A percentile compares a stretch with the other conserved stretches of the same genome.
Evolutionary conservation across 2,113 vertebrate genomes (phyloP).

Genomic region (Pachycephala philippinensis): DNA sequence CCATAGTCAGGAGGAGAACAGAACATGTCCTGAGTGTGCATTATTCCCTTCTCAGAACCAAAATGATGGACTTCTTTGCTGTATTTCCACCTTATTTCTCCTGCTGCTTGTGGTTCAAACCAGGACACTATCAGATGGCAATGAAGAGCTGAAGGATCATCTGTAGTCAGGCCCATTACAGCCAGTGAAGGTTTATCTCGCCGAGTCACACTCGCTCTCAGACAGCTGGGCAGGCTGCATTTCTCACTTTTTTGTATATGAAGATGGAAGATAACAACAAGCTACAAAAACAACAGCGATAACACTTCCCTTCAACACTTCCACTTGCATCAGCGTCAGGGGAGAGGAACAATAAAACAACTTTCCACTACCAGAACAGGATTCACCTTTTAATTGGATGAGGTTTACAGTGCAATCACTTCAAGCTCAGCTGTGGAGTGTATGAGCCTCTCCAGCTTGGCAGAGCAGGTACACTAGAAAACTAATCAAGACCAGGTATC

Average conservation of each 20-base stretch:
- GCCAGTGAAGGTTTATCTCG: constrained; percentile 19
- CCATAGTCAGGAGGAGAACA: not conserved
- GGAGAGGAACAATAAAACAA: constrained; percentile 58
- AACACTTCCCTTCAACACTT: constrained; percentile 14
- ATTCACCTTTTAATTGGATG: constrained; percentile 50
- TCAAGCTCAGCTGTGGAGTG: not conserved
- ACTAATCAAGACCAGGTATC: constrained; percentile 47
- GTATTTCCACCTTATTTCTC: not conserved
- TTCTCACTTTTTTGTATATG: constrained; percentile 22
- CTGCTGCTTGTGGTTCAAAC: not conserved
- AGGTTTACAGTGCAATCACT: constrained; percentile 28
- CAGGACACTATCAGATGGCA: not conserved
- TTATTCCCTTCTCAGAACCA: not conserved
- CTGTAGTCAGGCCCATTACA: constrained; percentile 14
- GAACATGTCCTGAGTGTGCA: not conserved
- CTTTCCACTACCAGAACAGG: constrained; percentile 45
- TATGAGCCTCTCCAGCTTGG: not conserved
- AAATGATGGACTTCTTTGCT: not conserved
- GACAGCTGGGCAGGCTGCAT: constrained; percentile 2
- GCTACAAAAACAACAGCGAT: not conserved
- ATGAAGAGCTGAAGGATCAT: not conserved
- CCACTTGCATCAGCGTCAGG: not conserved
- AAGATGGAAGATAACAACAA: constrained; percentile 35
- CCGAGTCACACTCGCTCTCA: not conserved
- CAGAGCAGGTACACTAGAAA: constrained; percentile 19